These are phyloP conservation scores for Chirona hameri DNA, from an alignment of 2,888 invertebrate genomes.

Conservation along the genomic window DNA sequence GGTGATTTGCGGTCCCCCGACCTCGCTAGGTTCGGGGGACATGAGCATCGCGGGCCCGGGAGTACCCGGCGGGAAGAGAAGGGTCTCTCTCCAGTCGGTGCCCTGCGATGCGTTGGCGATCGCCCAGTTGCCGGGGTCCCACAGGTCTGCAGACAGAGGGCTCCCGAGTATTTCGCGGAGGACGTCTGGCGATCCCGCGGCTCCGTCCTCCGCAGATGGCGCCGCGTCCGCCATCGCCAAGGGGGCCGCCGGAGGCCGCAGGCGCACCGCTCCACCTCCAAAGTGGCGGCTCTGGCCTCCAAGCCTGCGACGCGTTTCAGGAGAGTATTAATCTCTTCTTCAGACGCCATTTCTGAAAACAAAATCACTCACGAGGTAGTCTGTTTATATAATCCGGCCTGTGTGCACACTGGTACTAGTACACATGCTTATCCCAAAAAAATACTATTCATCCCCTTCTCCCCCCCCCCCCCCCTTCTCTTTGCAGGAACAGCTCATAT, in stretches of 20 bases:
- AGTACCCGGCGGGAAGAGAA: background rate
- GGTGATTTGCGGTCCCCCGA: background rate
- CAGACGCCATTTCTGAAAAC: background rate
- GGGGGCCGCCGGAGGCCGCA: background rate
- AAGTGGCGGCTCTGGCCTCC: background rate
- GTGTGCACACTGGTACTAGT: too few relatives aligned
- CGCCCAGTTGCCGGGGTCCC: too few relatives aligned
- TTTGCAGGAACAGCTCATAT: background rate
- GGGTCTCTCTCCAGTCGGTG: background rate
- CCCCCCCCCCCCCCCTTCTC: background rate
- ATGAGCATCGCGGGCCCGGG: background rate
- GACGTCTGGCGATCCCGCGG: background rate
- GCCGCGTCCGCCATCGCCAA: background rate
- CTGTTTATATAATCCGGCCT: too few relatives aligned
- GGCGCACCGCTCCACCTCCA: background rate
- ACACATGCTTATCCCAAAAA: too few relatives aligned
- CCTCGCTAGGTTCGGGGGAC: background rate
- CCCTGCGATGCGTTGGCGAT: background rate
- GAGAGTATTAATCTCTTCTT: background rate
- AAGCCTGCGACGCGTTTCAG: background rate
- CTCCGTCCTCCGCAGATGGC: background rate
- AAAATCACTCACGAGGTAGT: too few relatives aligned
- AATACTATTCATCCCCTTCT: too few relatives aligned
- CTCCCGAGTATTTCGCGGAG: background rate
- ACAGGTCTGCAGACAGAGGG: background rate